Percentiles rank a stretch among this genome's conserved stretches.
Conservation (phyloP, 1,140 invertebrate genomes). For the Drosophila nigrodunni region DNA sequence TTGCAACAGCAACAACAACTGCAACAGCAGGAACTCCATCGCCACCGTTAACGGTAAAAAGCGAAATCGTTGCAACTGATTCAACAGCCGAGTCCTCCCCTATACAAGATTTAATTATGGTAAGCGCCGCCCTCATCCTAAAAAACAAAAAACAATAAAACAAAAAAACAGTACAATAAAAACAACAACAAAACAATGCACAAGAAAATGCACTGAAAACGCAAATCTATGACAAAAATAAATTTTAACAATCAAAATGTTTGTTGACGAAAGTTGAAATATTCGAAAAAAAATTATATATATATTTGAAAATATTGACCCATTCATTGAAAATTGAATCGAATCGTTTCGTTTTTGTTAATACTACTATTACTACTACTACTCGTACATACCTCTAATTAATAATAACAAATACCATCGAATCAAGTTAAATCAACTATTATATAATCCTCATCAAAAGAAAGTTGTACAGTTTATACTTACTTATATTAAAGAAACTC, state of each 20-base stretch:
- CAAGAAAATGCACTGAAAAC: constrained; percentile 56
- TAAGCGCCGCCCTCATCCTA: constrained; percentile 68
- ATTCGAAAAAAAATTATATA: constrained; percentile 6
- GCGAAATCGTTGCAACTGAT: constrained; percentile 74
- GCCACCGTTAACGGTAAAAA: constrained; percentile 69
- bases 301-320: constrained; percentile 19
- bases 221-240: constrained; percentile 5
- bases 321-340: constrained; percentile 37
- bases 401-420: constrained; percentile 44
- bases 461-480: constrained; percentile 70
- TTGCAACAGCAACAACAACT: constrained; percentile 19
- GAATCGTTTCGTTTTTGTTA: constrained; percentile 54
- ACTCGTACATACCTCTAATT: constrained; percentile 43
- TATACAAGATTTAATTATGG: constrained; percentile 81
- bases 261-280: constrained; percentile 37
- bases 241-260: constrained; percentile 28
- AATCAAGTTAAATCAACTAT: constrained; percentile 50
- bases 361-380: constrained; percentile 19
- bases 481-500: constrained; percentile 60
- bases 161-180: constrained; percentile 36
- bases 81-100: constrained; percentile 76
- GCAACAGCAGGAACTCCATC: constrained; percentile 43
- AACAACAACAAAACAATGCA: constrained; percentile 46
- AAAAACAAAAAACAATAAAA: constrained; percentile 35
- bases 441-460: constrained; percentile 54